Evolutionary conservation across 2,888 invertebrate genomes (phyloP), one percentile per base, ranked within the genome.

Genomic region (Pharmacophagus antenor): DNA sequence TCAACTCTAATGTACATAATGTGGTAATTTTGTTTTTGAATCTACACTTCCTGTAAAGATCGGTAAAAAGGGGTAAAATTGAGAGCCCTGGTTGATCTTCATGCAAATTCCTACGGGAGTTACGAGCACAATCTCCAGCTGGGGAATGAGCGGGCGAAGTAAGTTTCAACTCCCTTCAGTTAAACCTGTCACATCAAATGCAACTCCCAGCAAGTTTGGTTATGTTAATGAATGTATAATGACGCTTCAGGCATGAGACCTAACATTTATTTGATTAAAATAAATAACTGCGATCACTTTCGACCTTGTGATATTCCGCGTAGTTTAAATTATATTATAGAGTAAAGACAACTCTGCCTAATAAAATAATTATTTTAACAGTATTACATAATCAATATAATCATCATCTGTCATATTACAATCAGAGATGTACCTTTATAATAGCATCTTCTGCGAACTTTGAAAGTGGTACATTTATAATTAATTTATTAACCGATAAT

Each of bases 111-210:
- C 55, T 60, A 50, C 41, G 52, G 22, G 31, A 60, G 59, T 60
- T 60, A 60, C 55, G 55, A 60, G 59, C 59, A 55, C 55, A 55
- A 55, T 55, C 55, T 49, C 55, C 54, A 54, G 55, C 55, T 22
- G 55, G 51, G 50, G 50, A 23, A 18, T n/a, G 54, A 55, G 50
- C 22, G 55, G 27, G 23, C 44, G 55, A 3, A 31, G 55, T 55
- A 50, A 60, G 55, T 60, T 60, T 60, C 55, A 37, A 23, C 42
- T 23, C 44, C 23, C 46, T 50, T 55, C 49, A 60, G 55, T 60
- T 60, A 60, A 50, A 51, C 37, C 31, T 46, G 60, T 50, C 51
- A 60, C 60, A 55, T 60, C 50, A 60, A 46, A 55, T 55, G 54
- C 60, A 48, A 22, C 49, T 21, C 20, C 7, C 25, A 25, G 25